Conservation (phyloP, 2,797 vertebrate genomes). For the Pantherophis alleghaniensis region DNA sequence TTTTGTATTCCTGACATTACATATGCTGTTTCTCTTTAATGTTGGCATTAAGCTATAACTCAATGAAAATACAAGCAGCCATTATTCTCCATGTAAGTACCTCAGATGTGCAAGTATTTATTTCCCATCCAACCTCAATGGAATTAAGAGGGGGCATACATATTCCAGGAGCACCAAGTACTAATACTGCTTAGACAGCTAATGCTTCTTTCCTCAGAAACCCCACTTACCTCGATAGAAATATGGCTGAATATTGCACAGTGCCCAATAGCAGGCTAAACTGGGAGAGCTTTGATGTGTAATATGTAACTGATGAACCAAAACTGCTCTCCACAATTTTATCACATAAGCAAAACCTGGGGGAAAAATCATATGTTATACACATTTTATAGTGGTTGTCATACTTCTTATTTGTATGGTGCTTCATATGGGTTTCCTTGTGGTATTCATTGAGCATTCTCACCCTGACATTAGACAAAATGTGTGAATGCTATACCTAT, state of each 20-base stretch:
- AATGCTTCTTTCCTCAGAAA: background rate
- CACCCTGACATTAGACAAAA: background rate
- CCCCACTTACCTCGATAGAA: background rate
- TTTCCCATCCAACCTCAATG: background rate
- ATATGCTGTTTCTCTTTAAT: slow-evolving; percentile 9
- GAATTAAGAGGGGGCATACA: background rate
- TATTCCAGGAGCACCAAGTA: background rate
- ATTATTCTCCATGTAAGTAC: background rate
- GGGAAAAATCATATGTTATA: background rate
- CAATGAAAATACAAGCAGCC: background rate
- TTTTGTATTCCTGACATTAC: background rate
- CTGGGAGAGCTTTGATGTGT: background rate
- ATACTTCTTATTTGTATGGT: background rate
- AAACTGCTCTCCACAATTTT: slow-evolving; percentile 6
- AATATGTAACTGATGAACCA: background rate
- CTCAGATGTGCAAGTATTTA: background rate
- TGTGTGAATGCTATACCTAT: background rate
- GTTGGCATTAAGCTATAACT: background rate
- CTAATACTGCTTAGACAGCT: background rate
- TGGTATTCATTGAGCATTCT: background rate
- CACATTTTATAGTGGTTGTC: background rate
- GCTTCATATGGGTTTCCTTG: background rate
- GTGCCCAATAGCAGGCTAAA: background rate
- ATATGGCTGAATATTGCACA: slow-evolving; percentile 8
- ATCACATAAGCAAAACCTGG: background rate